Evolutionary conservation across 2,888 invertebrate genomes (phyloP), one percentile per base, ranked within the genome.

Genomic region (Phengaris alcon): DNA sequence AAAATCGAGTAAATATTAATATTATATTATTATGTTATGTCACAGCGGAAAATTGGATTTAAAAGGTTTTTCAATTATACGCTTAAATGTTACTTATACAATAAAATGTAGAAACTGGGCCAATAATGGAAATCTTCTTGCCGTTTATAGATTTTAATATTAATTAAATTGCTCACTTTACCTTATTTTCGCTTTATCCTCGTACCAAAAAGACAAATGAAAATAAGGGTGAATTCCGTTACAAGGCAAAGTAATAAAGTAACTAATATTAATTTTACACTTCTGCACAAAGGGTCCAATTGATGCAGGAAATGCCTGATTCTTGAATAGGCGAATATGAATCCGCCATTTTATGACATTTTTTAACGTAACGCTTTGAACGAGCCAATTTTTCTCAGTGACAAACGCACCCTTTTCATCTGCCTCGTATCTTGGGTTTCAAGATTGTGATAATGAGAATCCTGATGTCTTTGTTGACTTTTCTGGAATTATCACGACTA

Each of bases 321-420:
- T 55, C 3, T 9, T 59, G 3, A 59, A 59, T 15, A 59, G n/a
- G 7, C 13, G 9, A 59, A 9, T 59, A 59, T 64, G 64, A 64
- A 64, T 35, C 13, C 12, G 12, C 59, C 35, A 64, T 64, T 64
- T 44, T 64, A 48, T 6, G 8, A 48, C 6, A 6, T 48, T 48
- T 48, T 48, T 48, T 48, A 48, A 48, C 48, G 48, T 48, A 5
- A 5, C 6, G 3, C 76, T 78, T 79, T 79, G 79, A 78, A 79
- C 77, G 79, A 75, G 77, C 78, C 76, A 79, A 78, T 80, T 80
- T 80, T 81, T 81, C 77, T 76, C 77, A 74, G 78, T 80, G 79
- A 80, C 80, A 80, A 79, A 81, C 76, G 73, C 72, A 77, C 78
- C 79, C 82, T 79, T 82, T 82, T 82, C 81, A 82, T 76, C 80